phyloP scores from a whole-genome alignment of 1,140 invertebrate genomes.

The Amphibalanus amphitrite region DNA sequence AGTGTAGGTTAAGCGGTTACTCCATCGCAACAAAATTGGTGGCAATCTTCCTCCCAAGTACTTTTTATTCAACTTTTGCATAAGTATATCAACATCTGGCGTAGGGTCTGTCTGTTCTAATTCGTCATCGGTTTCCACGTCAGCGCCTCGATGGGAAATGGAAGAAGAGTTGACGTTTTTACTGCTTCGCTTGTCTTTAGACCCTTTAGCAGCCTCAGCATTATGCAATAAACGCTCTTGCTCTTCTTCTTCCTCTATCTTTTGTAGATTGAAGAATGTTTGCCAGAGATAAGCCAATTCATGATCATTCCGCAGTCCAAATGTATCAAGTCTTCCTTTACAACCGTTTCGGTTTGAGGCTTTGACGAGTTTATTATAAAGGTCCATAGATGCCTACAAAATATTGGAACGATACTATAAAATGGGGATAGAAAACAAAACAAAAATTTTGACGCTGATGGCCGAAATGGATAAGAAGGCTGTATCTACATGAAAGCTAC shows the following conservation, averaged over 20 bases:
- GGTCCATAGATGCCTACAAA: not conserved
- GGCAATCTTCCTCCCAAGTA: not conserved
- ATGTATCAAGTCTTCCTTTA: not conserved
- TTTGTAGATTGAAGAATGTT: not conserved
- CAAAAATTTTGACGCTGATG: conserved; percentile 2
- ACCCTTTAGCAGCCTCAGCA: no score
- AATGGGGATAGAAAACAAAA: no score
- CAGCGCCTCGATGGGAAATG: no score
- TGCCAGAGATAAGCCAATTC: not conserved
- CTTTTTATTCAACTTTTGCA: not conserved
- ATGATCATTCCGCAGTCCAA: not conserved
- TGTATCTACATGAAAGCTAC: not conserved
- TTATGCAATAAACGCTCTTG: not conserved
- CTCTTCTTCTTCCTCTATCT: not conserved
- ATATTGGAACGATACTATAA: no score
- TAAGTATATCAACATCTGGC: not conserved
- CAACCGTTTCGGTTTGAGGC: not conserved
- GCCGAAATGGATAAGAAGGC: not conserved
- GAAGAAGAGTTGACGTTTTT: no score
- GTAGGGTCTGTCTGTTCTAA: not conserved
- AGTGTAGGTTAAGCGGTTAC: not conserved
- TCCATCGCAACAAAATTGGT: not conserved
- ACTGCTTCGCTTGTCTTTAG: no score
- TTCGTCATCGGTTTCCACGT: not conserved
- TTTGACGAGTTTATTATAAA: conserved; percentile 3